Percentiles rank a stretch among this genome's conserved stretches.
These are phyloP conservation scores for Dasypus novemcinctus DNA, from an alignment of 2,113 vertebrate species.

Conservation along the genomic window DNA sequence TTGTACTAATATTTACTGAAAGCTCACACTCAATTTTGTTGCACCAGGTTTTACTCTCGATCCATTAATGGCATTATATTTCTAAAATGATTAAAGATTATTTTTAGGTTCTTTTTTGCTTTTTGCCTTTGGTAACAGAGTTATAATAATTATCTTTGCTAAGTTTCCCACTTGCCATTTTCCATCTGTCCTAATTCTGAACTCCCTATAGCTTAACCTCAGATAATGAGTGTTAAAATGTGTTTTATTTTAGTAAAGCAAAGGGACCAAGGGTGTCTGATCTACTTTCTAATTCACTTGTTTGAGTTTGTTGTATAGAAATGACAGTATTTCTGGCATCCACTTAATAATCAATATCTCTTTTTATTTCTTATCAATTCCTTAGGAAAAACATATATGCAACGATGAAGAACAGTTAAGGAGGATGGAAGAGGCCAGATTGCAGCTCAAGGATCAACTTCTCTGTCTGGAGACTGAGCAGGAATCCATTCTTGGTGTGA, in stretches of 20 bases:
- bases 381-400: conserved; percentile 81
- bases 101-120: conserved; percentile 6
- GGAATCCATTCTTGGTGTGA: conserved; percentile 87
- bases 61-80: not conserved
- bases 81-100: conserved; percentile 25
- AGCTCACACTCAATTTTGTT: not conserved
- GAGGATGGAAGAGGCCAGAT: conserved; percentile 82
- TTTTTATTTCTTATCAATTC: conserved; percentile 16
- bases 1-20: conserved; percentile 37
- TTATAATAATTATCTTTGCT: not conserved
- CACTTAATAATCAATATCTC: conserved; percentile 7
- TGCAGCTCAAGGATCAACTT: conserved; percentile 87
- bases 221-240: not conserved
- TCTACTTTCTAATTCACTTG: not conserved
- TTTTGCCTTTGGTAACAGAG: conserved; percentile 13
- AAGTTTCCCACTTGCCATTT: not conserved
- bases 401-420: conserved; percentile 83
- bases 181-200: not conserved
- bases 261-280: not conserved
- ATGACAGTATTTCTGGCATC: conserved; percentile 6
- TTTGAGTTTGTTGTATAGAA: not conserved
- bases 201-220: not conserved
- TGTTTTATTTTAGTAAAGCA: not conserved
- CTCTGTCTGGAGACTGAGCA: conserved; percentile 87
- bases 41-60: not conserved